Percentiles rank a stretch among this genome's conserved stretches.
Evolutionary conservation across 2,797 vertebrate species (phyloP).

Genomic region (Phyllotis vaccarum): DNA sequence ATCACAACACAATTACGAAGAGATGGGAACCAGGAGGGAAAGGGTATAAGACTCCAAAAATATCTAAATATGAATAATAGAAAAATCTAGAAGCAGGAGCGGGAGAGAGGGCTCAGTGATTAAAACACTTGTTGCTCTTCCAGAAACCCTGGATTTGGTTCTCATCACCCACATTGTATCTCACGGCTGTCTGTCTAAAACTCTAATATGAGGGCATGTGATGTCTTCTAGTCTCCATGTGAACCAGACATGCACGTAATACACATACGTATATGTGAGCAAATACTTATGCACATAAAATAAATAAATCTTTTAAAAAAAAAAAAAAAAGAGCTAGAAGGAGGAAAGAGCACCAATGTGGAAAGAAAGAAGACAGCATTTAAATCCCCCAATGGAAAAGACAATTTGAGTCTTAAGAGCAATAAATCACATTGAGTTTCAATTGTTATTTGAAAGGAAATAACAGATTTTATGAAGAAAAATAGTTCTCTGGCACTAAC

Average conservation of each 20-base stretch:
- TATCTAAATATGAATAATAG: background rate
- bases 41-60: background rate
- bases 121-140: background rate
- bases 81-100: background rate
- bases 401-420: background rate
- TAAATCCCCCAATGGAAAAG: background rate
- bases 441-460: slow-evolving; percentile 31
- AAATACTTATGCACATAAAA: background rate
- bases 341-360: background rate
- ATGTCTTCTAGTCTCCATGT: background rate
- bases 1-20: background rate
- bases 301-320: background rate
- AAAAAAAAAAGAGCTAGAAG: background rate
- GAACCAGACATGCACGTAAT: background rate
- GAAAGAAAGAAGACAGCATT: background rate
- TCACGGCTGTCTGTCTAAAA: background rate
- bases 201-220: background rate
- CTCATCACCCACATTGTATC: background rate
- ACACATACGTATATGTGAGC: background rate
- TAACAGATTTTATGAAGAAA: background rate
- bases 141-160: background rate
- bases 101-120: background rate
- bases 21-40: background rate
- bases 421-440: background rate
- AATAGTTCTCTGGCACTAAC: background rate